phyloP scores from a whole-genome alignment of 2,797 vertebrate genomes.

The Thaleichthys pacificus region DNA sequence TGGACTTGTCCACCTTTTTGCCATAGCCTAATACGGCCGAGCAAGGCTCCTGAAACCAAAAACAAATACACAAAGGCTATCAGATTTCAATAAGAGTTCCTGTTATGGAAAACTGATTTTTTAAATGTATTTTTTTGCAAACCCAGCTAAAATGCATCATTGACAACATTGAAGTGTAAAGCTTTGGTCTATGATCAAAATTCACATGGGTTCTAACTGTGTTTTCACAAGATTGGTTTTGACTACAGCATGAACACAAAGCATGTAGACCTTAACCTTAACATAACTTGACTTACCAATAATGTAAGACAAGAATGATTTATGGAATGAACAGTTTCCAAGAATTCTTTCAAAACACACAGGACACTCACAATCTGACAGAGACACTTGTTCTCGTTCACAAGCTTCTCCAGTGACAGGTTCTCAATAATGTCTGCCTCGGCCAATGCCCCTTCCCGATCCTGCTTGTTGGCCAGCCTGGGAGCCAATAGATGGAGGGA shows the following conservation, averaged over 20 bases:
- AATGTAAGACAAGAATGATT: background rate
- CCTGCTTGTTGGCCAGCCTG: constrained; percentile 95
- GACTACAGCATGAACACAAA: no score
- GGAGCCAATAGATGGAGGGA: constrained; percentile 21
- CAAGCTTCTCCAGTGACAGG: constrained; percentile 90
- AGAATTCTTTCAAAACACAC: background rate
- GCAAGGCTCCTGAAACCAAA: constrained; percentile 82
- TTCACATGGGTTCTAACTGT: no score
- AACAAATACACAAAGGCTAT: background rate
- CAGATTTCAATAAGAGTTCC: background rate
- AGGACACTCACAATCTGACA: constrained; percentile 91
- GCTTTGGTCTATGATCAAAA: no score
- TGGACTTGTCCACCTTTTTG: constrained; percentile 93
- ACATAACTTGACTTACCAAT: background rate
- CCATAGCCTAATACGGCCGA: constrained; percentile 89
- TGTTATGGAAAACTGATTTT: no score
- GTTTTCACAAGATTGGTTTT: no score
- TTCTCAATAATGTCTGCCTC: constrained; percentile 93
- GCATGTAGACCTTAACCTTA: background rate
- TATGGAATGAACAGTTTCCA: no score
- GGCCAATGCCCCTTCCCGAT: constrained; percentile 88
- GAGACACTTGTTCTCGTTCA: constrained; percentile 92
- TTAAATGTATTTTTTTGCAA: background rate
- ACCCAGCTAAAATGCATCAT: background rate
- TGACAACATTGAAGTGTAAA: no score